Conservation (phyloP, 2,888 invertebrate species). For the Slavum lentiscoides region DNA sequence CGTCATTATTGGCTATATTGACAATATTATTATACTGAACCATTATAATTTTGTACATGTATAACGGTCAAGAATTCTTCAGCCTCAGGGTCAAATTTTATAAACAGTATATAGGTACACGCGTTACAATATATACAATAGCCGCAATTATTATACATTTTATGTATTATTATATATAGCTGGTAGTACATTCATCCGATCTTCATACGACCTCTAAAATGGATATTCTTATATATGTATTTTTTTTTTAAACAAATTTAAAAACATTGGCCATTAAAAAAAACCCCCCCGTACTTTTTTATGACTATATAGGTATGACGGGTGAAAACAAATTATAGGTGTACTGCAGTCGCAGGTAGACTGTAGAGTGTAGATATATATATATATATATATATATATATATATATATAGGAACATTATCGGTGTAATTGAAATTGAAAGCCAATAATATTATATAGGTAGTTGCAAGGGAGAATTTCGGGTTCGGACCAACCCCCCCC, state of each 20-base stretch:
- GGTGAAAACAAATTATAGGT: no score
- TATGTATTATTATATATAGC: slow-evolving; percentile 8
- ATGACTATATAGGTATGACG: no score
- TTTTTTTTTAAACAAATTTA: neutral
- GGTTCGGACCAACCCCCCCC: no score
- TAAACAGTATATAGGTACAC: neutral
- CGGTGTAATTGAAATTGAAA: no score
- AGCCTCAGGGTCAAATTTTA: slow-evolving; percentile 46
- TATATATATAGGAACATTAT: no score
- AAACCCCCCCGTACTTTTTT: no score
- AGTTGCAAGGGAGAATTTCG: no score
- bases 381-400: no score
- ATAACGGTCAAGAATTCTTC: slow-evolving; percentile 41
- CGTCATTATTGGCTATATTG: slow-evolving; percentile 22
- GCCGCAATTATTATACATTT: slow-evolving; percentile 20
- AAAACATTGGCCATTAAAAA: neutral
- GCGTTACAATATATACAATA: slow-evolving; percentile 17
- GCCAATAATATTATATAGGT: no score
- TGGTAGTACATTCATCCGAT: neutral
- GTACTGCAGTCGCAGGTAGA: no score
- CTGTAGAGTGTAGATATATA: no score
- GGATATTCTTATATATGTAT: neutral
- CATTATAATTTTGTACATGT: slow-evolving; percentile 8
- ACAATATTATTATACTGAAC: neutral
- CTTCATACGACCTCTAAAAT: slow-evolving; percentile 28